These are phyloP conservation scores for Psittacula cyanocephala DNA, from an alignment of 2,113 vertebrate genomes.

Conservation along the genomic window DNA sequence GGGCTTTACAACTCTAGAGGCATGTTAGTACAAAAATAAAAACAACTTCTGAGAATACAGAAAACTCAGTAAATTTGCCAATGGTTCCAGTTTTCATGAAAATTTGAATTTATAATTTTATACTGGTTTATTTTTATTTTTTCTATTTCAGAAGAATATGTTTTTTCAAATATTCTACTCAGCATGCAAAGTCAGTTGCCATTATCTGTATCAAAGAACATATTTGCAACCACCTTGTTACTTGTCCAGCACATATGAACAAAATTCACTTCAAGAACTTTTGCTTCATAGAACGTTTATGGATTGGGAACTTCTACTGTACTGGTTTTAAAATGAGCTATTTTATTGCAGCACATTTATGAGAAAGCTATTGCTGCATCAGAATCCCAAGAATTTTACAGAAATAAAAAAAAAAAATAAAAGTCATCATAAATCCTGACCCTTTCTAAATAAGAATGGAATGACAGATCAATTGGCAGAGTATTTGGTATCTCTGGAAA, in stretches of 20 bases:
- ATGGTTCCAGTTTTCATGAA: background rate
- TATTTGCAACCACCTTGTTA: background rate
- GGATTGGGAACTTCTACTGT: background rate
- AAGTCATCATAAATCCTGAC: background rate
- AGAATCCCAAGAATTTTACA: background rate
- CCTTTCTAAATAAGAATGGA: background rate
- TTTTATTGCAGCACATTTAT: background rate
- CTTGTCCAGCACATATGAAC: background rate
- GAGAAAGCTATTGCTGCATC: background rate
- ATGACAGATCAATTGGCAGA: background rate
- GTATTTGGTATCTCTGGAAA: background rate
- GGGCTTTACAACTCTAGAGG: background rate
- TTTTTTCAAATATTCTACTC: background rate
- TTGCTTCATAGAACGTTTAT: fast-evolving
- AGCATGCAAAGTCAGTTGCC: background rate
- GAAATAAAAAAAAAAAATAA: background rate
- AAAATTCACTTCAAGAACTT: background rate
- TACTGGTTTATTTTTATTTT: background rate
- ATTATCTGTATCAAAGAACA: background rate
- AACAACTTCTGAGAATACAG: background rate
- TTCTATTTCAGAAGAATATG: background rate
- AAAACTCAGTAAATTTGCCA: background rate
- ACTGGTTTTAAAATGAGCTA: background rate
- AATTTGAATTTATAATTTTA: background rate
- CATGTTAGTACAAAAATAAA: background rate